A percentile compares a stretch with the other conserved stretches of the same genome.
These are phyloP conservation scores for Ephydatia muelleri DNA, from an alignment of 37 sponge, comb jelly and placozoan genomes.

Conservation along the genomic window DNA sequence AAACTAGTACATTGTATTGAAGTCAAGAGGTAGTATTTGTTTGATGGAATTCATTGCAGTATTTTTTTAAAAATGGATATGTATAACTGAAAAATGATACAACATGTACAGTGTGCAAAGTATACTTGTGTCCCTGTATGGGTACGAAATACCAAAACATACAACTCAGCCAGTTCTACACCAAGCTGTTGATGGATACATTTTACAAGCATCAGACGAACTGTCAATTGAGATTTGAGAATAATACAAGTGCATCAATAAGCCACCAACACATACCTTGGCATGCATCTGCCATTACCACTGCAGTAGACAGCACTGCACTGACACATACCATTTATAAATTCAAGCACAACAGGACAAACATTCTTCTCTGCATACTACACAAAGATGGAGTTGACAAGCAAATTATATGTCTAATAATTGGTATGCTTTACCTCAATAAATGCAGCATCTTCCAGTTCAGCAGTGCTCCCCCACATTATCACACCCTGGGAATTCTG, in stretches of 20 bases:
- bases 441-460: conserved; percentile 14
- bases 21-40: too few relatives aligned
- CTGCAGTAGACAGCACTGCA: conserved; percentile 34
- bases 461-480: conserved; percentile 25
- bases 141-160: too few relatives aligned
- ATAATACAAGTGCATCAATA: neutral
- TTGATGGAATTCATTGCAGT: too few relatives aligned
- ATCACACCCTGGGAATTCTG: conserved; percentile 20
- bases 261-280: conserved; percentile 17
- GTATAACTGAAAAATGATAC: too few relatives aligned
- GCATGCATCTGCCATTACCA: conserved; percentile 42
- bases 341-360: neutral
- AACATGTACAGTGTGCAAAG: too few relatives aligned
- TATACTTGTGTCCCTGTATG: too few relatives aligned
- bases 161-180: too few relatives aligned
- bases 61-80: too few relatives aligned
- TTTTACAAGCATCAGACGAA: neutral
- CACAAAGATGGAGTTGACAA: neutral
- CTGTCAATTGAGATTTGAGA: neutral
- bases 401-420: neutral
- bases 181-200: too few relatives aligned
- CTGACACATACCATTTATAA: conserved; percentile 16
- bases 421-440: conserved; percentile 12
- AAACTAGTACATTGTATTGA: too few relatives aligned
- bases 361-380: neutral